Percentiles rank a stretch among this genome's conserved stretches.
Evolutionary conservation across 2,113 vertebrate species (phyloP).

Genomic region (Malurus melanocephalus): DNA sequence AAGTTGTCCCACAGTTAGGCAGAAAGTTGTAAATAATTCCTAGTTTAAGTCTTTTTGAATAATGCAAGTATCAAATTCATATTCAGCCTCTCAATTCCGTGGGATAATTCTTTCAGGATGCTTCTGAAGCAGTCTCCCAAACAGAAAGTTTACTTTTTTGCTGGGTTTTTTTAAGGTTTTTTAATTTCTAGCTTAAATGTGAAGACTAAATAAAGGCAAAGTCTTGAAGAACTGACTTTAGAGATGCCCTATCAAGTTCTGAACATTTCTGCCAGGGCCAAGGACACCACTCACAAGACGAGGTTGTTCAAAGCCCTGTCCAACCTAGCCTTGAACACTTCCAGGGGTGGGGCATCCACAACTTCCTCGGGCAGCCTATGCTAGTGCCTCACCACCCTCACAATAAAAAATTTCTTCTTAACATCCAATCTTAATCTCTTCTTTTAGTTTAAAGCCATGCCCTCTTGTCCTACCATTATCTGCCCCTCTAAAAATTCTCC

Average conservation of each 20-base stretch:
- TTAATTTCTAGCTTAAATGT: background rate
- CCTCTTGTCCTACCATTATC: background rate
- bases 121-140: background rate
- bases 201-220: background rate
- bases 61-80: background rate
- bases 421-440: background rate
- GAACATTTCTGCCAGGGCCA: background rate
- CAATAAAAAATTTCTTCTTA: background rate
- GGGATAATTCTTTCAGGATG: background rate
- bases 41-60: background rate
- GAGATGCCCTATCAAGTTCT: background rate
- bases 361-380: background rate
- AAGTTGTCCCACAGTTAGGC: background rate
- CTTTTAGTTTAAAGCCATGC: background rate
- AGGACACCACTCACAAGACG: background rate
- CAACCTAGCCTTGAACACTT: background rate
- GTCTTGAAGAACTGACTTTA: background rate
- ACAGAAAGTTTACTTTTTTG: background rate
- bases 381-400: background rate
- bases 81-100: background rate
- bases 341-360: background rate
- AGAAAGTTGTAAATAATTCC: background rate
- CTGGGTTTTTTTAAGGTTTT: accelerated
- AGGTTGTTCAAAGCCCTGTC: background rate
- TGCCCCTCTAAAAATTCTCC: background rate